A percentile compares a stretch with the other conserved stretches of the same genome.
Conservation (phyloP, 2,797 vertebrate species). For the Platalea minor region DNA sequence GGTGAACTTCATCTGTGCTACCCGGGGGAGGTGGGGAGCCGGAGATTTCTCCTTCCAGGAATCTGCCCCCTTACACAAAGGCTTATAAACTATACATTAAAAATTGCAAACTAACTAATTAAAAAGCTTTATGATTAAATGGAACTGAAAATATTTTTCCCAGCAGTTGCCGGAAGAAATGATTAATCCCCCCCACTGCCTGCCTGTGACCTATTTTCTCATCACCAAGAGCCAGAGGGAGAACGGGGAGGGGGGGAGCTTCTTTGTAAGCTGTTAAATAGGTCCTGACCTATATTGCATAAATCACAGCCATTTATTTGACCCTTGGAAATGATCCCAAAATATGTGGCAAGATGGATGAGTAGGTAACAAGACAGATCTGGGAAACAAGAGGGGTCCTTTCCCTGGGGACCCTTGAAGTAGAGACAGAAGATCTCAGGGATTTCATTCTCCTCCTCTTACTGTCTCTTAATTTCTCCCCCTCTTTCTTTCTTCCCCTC, state of each 20-base stretch:
- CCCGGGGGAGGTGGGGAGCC: background rate
- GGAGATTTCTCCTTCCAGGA: conserved; percentile 17
- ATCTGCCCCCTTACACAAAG: background rate
- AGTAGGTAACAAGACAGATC: conserved; percentile 18
- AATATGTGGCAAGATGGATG: background rate
- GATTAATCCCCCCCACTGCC: conserved; percentile 63
- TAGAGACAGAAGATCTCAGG: background rate
- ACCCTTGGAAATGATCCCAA: conserved; percentile 58
- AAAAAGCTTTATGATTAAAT: conserved; percentile 75
- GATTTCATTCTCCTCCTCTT: background rate
- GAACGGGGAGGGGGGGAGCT: background rate
- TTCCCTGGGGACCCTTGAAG: background rate
- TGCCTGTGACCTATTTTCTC: conserved; percentile 76
- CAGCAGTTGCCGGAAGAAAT: conserved; percentile 69
- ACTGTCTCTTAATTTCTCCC: background rate
- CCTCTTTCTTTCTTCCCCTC: background rate
- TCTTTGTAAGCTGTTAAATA: conserved; percentile 65
- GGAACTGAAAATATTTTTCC: conserved; percentile 67
- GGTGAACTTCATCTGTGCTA: background rate
- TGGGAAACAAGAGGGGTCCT: background rate
- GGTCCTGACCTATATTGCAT: conserved; percentile 71
- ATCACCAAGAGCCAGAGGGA: conserved; percentile 11
- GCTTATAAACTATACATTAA: conserved; percentile 14
- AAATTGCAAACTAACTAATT: conserved; percentile 70
- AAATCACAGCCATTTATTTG: conserved; percentile 37